Conservation (phyloP, 2,113 vertebrate genomes). For the Sclerurus mexicanus region DNA sequence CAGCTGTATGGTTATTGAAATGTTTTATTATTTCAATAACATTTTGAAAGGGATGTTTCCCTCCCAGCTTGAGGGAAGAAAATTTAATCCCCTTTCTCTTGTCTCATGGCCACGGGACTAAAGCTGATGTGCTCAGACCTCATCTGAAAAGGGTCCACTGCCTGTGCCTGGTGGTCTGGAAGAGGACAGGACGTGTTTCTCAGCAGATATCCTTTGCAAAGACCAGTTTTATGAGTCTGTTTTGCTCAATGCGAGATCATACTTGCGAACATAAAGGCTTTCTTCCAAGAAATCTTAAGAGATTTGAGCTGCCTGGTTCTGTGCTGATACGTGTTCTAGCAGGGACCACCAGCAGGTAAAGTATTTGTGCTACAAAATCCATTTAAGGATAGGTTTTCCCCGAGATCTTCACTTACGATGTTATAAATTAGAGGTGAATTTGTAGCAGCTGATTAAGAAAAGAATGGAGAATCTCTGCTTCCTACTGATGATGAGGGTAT, state of each 20-base stretch:
- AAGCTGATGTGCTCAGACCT: neutral
- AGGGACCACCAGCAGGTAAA: neutral
- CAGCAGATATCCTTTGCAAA: neutral
- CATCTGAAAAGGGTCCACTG: neutral
- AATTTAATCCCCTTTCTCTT: constrained; percentile 10
- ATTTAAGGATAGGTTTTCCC: neutral
- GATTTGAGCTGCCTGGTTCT: neutral
- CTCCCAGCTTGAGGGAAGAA: constrained; percentile 17
- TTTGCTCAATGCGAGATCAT: neutral
- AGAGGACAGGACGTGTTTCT: neutral
- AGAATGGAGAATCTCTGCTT: neutral
- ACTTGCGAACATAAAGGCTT: neutral
- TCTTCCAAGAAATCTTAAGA: neutral
- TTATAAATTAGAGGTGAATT: neutral
- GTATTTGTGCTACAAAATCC: neutral
- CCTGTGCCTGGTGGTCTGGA: neutral
- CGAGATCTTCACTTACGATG: neutral
- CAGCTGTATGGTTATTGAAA: constrained; percentile 63
- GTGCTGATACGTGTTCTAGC: neutral
- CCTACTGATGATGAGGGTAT: accelerated
- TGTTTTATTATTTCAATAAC: constrained; percentile 63
- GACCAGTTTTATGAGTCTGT: accelerated
- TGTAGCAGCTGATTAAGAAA: neutral
- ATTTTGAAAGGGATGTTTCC: constrained; percentile 47
- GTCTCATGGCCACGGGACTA: neutral